Evolutionary conservation across 64 coral and sea anemone species (phyloP).

Genomic region (Trachythela sp.): DNA sequence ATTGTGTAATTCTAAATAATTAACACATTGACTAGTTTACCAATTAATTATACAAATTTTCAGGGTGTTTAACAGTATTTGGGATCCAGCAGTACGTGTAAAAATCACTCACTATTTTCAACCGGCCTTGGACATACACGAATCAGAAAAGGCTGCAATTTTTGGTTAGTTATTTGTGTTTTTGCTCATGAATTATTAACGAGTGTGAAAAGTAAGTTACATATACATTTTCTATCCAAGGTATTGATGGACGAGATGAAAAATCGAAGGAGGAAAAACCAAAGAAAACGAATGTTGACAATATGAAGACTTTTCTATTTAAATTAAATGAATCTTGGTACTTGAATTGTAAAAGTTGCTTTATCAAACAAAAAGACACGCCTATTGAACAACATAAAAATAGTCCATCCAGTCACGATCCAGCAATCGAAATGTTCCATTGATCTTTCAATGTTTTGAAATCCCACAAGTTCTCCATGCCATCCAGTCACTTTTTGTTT

Average conservation of each 20-base stretch:
- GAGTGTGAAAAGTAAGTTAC: not conserved
- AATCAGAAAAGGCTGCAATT: not conserved
- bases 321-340: conserved; percentile 5
- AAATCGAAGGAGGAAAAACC: not conserved
- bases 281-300: not conserved
- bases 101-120: not conserved
- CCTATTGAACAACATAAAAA: too few species aligned
- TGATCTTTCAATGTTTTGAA: too few species aligned
- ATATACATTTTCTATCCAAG: not conserved
- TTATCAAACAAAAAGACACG: too few species aligned
- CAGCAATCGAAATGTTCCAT: too few species aligned
- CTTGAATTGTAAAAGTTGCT: not conserved
- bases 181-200: not conserved
- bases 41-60: not conserved
- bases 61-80: not conserved
- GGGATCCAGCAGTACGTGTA: not conserved
- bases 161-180: not conserved
- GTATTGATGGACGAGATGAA: not conserved
- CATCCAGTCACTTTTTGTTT: too few species aligned
- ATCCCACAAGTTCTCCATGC: too few species aligned
- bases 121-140: not conserved
- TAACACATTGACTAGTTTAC: not conserved
- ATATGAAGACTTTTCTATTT: not conserved
- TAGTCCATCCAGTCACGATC: too few species aligned
- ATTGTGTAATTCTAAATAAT: not conserved